These are phyloP conservation scores for Bembecia ichneumoniformis DNA, from an alignment of 2,888 invertebrate species.

Conservation along the genomic window DNA sequence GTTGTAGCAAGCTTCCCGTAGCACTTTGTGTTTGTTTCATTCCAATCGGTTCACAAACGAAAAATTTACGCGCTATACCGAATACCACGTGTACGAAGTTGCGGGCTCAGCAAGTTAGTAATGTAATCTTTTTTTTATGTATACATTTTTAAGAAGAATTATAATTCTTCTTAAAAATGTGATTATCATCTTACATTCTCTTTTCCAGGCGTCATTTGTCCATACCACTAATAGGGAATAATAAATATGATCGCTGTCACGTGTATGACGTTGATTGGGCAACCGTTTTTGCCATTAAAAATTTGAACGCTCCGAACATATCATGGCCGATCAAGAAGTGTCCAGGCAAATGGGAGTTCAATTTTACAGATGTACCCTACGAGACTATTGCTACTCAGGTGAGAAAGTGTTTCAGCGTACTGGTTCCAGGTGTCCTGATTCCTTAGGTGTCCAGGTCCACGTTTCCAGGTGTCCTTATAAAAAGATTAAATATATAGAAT, in stretches of 20 bases:
- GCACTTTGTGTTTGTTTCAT: too few relatives aligned
- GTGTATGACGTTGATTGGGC: constrained; percentile 54
- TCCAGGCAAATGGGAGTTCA: constrained; percentile 44
- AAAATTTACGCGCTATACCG: too few relatives aligned
- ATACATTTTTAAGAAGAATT: too few relatives aligned
- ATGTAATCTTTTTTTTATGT: too few relatives aligned
- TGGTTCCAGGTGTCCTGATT: too few relatives aligned
- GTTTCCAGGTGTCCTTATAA: too few relatives aligned
- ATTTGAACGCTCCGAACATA: constrained; percentile 27
- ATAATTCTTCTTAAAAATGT: neutral
- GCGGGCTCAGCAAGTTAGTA: too few relatives aligned
- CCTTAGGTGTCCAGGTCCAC: too few relatives aligned
- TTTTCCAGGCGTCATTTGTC: constrained; percentile 47
- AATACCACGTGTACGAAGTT: too few relatives aligned
- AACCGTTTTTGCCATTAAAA: constrained; percentile 24
- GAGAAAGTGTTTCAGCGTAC: neutral
- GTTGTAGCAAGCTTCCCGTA: too few relatives aligned
- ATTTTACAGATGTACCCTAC: constrained; percentile 55
- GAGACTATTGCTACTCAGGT: constrained; percentile 58
- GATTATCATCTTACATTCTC: neutral
- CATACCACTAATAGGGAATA: constrained; percentile 26
- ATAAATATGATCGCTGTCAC: constrained; percentile 38
- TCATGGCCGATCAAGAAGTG: constrained; percentile 50
- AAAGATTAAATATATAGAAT: too few relatives aligned
- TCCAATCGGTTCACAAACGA: too few relatives aligned